Conservation (phyloP, 2,797 vertebrate species). For the Xenopus petersii region DNA sequence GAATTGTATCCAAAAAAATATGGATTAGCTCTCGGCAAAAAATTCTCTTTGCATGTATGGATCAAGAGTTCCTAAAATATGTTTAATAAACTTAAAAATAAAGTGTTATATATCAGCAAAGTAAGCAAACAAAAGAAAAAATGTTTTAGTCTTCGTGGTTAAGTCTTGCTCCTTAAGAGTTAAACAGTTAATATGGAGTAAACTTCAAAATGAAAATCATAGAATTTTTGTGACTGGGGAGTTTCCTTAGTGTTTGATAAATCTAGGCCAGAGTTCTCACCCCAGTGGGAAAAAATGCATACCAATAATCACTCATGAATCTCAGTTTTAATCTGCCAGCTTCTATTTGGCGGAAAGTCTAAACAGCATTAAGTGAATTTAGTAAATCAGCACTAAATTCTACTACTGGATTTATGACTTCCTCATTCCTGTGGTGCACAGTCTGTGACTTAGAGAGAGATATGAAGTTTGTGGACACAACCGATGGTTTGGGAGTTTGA, state of each 20-base stretch:
- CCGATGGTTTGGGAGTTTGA: not conserved
- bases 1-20: too few relatives aligned
- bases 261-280: slow-evolving; percentile 1
- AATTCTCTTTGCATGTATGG: too few relatives aligned
- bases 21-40: too few relatives aligned
- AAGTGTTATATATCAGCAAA: too few relatives aligned
- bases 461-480: not conserved
- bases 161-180: not conserved
- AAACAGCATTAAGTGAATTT: slow-evolving; percentile 8
- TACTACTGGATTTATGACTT: slow-evolving; percentile 27
- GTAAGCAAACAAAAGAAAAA: too few relatives aligned
- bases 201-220: not conserved
- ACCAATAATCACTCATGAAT: slow-evolving; percentile 8
- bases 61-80: too few relatives aligned
- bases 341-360: not conserved
- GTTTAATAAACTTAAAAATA: too few relatives aligned
- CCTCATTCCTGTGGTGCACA: slow-evolving; percentile 17
- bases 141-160: too few relatives aligned
- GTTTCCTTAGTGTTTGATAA: not conserved
- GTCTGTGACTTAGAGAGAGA: not conserved
- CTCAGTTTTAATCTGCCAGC: not conserved
- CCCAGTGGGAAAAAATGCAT: not conserved
- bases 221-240: not conserved
- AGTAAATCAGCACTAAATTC: not conserved
- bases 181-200: not conserved